Percentiles rank a stretch among this genome's conserved stretches.
phyloP scores from a whole-genome alignment of 2,113 vertebrate species.

The Progne subis region DNA sequence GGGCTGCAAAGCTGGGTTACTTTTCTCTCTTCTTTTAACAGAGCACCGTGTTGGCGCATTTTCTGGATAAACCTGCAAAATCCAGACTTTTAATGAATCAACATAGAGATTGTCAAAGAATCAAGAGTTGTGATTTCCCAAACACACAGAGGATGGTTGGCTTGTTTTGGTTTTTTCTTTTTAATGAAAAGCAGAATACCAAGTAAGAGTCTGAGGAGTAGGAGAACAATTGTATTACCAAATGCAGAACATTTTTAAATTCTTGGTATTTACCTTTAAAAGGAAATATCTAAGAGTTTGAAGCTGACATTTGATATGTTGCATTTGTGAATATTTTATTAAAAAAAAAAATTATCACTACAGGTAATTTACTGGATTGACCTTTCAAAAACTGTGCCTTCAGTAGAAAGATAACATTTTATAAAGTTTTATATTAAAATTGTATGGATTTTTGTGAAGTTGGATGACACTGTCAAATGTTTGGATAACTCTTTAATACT shows the following conservation, averaged over 20 bases:
- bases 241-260: neutral
- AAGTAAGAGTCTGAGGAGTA: neutral
- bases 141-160: neutral
- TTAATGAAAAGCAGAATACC: neutral
- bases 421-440: neutral
- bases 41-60: neutral
- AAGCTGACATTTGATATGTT: neutral
- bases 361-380: neutral
- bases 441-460: neutral
- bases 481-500: neutral
- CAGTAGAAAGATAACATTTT: neutral
- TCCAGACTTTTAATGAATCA: neutral
- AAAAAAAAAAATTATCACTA: neutral
- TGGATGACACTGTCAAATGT: neutral
- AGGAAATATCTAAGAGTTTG: neutral
- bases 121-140: neutral
- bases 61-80: neutral
- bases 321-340: neutral
- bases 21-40: neutral
- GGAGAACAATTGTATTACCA: neutral
- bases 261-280: neutral
- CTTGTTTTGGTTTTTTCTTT: neutral
- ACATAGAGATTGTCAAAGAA: neutral
- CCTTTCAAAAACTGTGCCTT: neutral
- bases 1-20: neutral